Evolutionary conservation across 37 sponge, comb jelly and placozoan genomes (phyloP), one percentile per base, ranked within the genome.

Genomic region (Geodia barretti): DNA sequence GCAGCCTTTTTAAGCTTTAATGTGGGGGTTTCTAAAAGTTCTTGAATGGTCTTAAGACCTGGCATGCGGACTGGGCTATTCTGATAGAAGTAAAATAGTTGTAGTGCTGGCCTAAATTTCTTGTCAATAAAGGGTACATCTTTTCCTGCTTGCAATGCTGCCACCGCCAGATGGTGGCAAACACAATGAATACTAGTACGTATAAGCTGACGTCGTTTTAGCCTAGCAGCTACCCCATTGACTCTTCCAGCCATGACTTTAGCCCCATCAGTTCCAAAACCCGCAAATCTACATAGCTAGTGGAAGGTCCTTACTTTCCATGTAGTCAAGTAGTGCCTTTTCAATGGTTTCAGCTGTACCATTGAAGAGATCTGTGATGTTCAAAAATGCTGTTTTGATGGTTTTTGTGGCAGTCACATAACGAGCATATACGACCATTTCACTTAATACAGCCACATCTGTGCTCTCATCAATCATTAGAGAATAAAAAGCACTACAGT

Each of bases 221-320:
- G 26, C 2, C 78, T 4, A 21, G 78, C 63, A 25, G 71, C 72
- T 54, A 84, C 85, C 11, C 85, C 80, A 31, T 17, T 62, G 26
- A 33, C 25, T 26, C 47, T 31, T 4, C 87, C 75, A 4, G 73
- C 79, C 79, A 86, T 79, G 1, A 79, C 87, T 26, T 65, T 11
- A 30, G 87, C 87, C 4, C 80, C 87, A 73, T 86, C 87, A 72
- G 47, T 79, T 38, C 67, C 87, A 69, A 86, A 79, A 20, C 80
- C 76, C 5, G 35, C 42, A 3, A 84, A 23, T 1, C 30, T n/a
- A n/a, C n/a, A n/a, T n/a, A 39, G 75, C 28, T 17, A 77, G 17
- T 19, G 78, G 78, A 54, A 84, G 65, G 31, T 20, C 5, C 1
- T 8, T 21, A 8, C 68, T 19, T 26, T 33, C 34, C 1, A 67